A percentile compares a stretch with the other conserved stretches of the same genome.
phyloP scores from a whole-genome alignment of 1,140 invertebrate species.

The Acromyrmex heyeri region DNA sequence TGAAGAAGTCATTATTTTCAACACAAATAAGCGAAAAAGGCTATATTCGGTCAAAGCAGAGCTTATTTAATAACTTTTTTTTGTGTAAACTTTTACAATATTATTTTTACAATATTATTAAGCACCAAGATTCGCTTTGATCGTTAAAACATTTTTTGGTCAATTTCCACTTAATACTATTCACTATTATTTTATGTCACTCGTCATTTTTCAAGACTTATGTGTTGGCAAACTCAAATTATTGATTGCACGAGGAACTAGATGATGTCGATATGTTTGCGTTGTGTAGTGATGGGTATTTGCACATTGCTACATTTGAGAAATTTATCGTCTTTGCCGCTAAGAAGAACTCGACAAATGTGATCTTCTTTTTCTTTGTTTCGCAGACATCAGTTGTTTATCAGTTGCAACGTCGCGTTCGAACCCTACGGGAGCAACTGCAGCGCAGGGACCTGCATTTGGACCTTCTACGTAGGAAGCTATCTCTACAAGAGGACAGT shows the following conservation, averaged over 20 bases:
- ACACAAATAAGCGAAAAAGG: too few relatives aligned
- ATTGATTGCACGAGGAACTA: constrained; percentile 11
- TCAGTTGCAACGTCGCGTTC: constrained; percentile 93
- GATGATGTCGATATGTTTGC: neutral
- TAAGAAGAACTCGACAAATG: neutral
- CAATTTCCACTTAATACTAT: too few relatives aligned
- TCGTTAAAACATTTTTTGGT: too few relatives aligned
- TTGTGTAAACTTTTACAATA: too few relatives aligned
- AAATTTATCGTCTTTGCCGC: neutral
- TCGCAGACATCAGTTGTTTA: constrained; percentile 93
- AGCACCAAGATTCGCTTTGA: too few relatives aligned
- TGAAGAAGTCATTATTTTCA: neutral
- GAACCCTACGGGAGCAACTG: constrained; percentile 94
- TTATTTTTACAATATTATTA: too few relatives aligned
- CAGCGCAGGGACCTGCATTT: constrained; percentile 96
- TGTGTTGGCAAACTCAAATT: neutral
- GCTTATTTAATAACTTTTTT: too few relatives aligned
- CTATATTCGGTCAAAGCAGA: too few relatives aligned
- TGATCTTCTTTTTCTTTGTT: constrained; percentile 4
- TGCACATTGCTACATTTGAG: neutral
- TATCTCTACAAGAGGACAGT: constrained; percentile 93
- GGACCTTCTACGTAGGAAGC: constrained; percentile 94
- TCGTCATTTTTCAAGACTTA: neutral
- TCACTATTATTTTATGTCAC: constrained; percentile 1
- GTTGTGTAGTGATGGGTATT: constrained; percentile 11